Conservation (phyloP, 2,888 invertebrate genomes). For the Synanthedon tipuliformis region DNA sequence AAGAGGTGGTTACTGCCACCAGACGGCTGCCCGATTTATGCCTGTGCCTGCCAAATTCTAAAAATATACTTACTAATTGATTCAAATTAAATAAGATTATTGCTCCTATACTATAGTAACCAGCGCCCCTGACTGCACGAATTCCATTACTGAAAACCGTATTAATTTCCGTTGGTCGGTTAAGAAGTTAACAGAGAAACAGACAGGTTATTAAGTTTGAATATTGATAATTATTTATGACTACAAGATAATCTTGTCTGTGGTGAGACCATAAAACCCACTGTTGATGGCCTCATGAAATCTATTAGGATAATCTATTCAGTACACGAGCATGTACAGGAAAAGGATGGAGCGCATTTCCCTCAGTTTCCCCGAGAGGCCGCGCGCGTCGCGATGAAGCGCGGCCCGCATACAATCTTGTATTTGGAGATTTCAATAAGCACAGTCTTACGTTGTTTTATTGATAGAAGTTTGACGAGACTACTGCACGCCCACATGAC, state of each 20-base stretch:
- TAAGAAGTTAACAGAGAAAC: too few relatives aligned
- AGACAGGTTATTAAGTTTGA: too few relatives aligned
- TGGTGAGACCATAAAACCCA: neutral
- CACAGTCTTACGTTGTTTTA: conserved; percentile 8
- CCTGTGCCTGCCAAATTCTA: too few relatives aligned
- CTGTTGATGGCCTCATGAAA: neutral
- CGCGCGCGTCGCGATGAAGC: neutral
- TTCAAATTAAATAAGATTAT: too few relatives aligned
- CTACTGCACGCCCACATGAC: conserved; percentile 4
- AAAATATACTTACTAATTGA: neutral
- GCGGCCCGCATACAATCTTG: conserved; percentile 2
- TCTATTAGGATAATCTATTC: neutral
- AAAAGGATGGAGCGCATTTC: neutral
- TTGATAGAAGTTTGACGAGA: conserved; percentile 8
- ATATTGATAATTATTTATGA: too few relatives aligned
- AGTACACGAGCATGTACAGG: neutral
- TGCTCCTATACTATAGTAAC: too few relatives aligned
- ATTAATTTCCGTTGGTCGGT: too few relatives aligned
- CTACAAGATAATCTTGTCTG: neutral
- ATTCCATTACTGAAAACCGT: neutral
- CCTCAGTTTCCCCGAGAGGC: neutral
- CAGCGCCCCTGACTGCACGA: too few relatives aligned
- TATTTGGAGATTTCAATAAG: conserved; percentile 12
- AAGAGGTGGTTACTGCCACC: too few relatives aligned
- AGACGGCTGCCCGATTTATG: too few relatives aligned